Conservation (phyloP, 2,888 invertebrate genomes). For the Aphodius granarius region DNA sequence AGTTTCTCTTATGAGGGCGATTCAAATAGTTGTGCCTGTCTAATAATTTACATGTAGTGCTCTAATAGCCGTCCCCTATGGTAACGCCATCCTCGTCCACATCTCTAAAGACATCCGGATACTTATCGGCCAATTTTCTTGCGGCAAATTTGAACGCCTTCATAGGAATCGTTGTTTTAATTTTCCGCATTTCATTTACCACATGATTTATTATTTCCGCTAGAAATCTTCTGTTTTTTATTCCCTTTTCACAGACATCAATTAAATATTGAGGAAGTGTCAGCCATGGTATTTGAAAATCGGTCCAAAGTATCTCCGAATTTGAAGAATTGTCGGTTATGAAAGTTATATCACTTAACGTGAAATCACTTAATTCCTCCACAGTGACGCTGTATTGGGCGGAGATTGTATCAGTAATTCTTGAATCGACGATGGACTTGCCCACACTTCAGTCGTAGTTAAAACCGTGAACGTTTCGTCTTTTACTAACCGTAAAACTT, state of each 20-base stretch:
- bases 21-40: conserved; percentile 37
- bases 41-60: conserved; percentile 30
- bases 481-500: too few species aligned
- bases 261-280: conserved; percentile 26
- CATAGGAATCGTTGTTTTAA: conserved; percentile 30
- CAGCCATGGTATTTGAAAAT: conserved; percentile 29
- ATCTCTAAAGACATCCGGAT: conserved; percentile 36
- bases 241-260: conserved; percentile 24
- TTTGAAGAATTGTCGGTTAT: conserved; percentile 1
- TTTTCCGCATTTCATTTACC: conserved; percentile 31
- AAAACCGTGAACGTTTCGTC: too few species aligned
- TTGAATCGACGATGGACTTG: too few species aligned
- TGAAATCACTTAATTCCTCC: too few species aligned
- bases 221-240: conserved; percentile 20
- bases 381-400: too few species aligned
- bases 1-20: conserved; percentile 30
- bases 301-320: conserved; percentile 23
- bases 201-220: conserved; percentile 28
- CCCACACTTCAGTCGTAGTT: too few species aligned
- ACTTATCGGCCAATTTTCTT: conserved; percentile 33
- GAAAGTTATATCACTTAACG: too few species aligned
- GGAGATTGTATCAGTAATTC: too few species aligned
- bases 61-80: conserved; percentile 35
- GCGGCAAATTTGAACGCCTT: conserved; percentile 33
- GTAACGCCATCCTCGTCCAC: conserved; percentile 35